Percentiles rank a stretch among this genome's conserved stretches.
Evolutionary conservation across 2,797 vertebrate species (phyloP).

Genomic region (Mus spretus): DNA sequence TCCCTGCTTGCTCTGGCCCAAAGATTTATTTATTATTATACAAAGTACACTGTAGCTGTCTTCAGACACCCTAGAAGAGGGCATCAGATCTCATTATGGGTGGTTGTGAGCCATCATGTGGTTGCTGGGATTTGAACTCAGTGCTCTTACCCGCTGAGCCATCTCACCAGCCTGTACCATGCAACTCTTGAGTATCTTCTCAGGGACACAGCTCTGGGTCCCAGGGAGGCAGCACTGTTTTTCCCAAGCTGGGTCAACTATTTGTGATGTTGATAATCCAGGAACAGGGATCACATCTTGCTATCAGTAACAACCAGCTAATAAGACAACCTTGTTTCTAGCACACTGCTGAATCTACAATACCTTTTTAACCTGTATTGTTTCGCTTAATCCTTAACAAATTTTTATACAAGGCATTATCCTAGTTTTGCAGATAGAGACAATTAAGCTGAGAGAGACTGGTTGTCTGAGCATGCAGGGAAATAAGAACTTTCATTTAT

Average conservation of each 20-base stretch:
- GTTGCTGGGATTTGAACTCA: too few relatives aligned
- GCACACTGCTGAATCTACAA: neutral
- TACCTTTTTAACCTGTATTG: neutral
- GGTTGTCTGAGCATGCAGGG: neutral
- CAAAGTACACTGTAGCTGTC: too few relatives aligned
- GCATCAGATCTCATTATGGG: too few relatives aligned
- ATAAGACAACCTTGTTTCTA: neutral
- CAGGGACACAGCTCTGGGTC: neutral
- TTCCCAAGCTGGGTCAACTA: neutral
- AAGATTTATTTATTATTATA: too few relatives aligned
- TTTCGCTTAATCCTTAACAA: constrained; percentile 11
- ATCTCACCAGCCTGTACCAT: too few relatives aligned
- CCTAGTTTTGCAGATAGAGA: neutral
- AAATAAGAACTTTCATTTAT: neutral
- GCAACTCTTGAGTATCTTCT: neutral
- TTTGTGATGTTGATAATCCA: neutral
- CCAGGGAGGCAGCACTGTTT: neutral
- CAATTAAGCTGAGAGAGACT: constrained; percentile 13
- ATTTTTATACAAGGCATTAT: neutral
- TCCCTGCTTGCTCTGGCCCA: too few relatives aligned
- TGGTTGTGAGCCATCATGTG: too few relatives aligned
- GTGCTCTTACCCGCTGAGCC: too few relatives aligned
- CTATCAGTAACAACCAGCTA: neutral
- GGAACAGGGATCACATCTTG: neutral
- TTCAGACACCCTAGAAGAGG: too few relatives aligned